Conservation (phyloP, 2,888 invertebrate species). For the Parnassius mnemosyne region DNA sequence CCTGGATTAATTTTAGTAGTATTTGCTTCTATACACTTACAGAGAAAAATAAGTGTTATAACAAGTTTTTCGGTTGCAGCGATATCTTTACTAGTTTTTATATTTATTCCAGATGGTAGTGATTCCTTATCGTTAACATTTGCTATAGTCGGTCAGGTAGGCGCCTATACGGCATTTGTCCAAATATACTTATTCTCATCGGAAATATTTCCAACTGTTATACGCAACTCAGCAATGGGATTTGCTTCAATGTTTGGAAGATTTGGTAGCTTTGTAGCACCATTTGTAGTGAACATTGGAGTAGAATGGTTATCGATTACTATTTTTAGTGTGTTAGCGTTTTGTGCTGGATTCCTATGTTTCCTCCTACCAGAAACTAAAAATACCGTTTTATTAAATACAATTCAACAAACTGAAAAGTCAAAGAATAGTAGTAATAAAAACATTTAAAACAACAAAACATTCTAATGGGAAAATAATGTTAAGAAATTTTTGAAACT, state of each 20-base stretch:
- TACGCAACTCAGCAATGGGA: slow-evolving; percentile 90
- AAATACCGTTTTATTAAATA: slow-evolving; percentile 59
- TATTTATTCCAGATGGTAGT: slow-evolving; percentile 53
- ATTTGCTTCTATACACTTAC: slow-evolving; percentile 53
- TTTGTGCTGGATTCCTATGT: slow-evolving; percentile 57
- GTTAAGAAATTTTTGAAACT: too few relatives aligned
- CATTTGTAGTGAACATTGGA: slow-evolving; percentile 82
- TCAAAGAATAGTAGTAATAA: slow-evolving; percentile 9
- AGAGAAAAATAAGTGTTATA: slow-evolving; percentile 54
- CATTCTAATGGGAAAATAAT: too few relatives aligned
- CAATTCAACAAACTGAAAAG: slow-evolving; percentile 59
- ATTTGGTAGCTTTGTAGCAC: slow-evolving; percentile 84
- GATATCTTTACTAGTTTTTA: slow-evolving; percentile 55
- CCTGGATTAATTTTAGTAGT: slow-evolving; percentile 57
- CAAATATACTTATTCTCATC: slow-evolving; percentile 86
- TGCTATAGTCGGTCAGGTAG: slow-evolving; percentile 87
- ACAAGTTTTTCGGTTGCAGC: slow-evolving; percentile 54
- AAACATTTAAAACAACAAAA: too few relatives aligned
- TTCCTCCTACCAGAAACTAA: slow-evolving; percentile 67
- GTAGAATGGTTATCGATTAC: slow-evolving; percentile 62
- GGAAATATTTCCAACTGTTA: slow-evolving; percentile 89
- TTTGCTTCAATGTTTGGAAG: slow-evolving; percentile 85
- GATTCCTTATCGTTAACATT: slow-evolving; percentile 81
- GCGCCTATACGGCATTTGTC: slow-evolving; percentile 84
- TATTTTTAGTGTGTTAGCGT: slow-evolving; percentile 59